Conservation (phyloP, 2,113 vertebrate species). For the Rattus rattus region DNA sequence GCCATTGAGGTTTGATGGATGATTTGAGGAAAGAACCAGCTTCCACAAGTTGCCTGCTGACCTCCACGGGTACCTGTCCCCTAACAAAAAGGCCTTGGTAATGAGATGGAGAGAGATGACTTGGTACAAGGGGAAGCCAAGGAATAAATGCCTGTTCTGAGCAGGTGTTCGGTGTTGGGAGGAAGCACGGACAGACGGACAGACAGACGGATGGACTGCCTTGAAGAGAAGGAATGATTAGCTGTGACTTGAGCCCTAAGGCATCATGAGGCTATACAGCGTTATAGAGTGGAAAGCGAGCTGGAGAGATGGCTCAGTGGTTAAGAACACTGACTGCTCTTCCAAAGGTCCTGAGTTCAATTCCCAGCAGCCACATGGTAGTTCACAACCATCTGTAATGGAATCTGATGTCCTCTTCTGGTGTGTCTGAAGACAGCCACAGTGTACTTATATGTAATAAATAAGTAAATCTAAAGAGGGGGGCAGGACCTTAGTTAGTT, state of each 20-base stretch:
- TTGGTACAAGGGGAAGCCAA: not conserved
- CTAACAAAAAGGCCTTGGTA: not conserved
- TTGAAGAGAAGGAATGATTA: not conserved
- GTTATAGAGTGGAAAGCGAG: not conserved
- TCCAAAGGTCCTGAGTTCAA: too few relatives aligned
- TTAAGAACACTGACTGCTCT: too few relatives aligned
- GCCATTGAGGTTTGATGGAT: not conserved
- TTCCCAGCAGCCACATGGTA: too few relatives aligned
- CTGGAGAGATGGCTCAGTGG: too few relatives aligned
- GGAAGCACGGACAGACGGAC: not conserved
- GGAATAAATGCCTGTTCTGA: not conserved
- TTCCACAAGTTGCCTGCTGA: not conserved
- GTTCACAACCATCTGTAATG: too few relatives aligned
- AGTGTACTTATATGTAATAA: too few relatives aligned
- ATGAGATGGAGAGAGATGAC: not conserved
- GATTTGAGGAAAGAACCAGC: not conserved
- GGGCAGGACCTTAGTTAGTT: not conserved
- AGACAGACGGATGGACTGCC: not conserved
- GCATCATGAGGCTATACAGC: not conserved
- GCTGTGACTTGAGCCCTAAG: not conserved
- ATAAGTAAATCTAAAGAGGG: too few relatives aligned
- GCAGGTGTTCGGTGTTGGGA: not conserved
- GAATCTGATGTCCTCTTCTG: too few relatives aligned
- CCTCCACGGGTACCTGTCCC: not conserved
- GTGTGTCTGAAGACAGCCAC: too few relatives aligned